Evolutionary conservation across 1,140 invertebrate genomes (phyloP), one percentile per base, ranked within the genome.

Genomic region (Papilio dardanus): DNA sequence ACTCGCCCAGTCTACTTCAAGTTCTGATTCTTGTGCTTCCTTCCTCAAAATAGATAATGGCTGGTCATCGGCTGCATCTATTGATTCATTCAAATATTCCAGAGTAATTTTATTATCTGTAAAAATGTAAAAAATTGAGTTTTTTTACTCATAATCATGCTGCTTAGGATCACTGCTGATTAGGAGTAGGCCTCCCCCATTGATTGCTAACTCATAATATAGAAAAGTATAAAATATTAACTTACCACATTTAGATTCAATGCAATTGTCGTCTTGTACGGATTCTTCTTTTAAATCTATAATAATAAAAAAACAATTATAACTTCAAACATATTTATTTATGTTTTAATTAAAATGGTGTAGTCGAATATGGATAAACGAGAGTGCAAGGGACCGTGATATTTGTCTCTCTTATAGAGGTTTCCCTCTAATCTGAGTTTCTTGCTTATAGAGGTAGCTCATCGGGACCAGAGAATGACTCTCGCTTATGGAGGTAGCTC

Each of bases 41-140:
- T 42, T 75, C 28, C 67, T 77, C 12, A 77, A 35, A 6, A 54
- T 65, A 1, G 79, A 79, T 7, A 81, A 19, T 12, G 79, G 79
- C 21, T 76, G 74, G 40, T 81, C 79, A 58, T 81, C 79, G n/a
- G 69, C 8, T 30, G 76, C 74, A 28, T 71, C 65, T 7, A 40
- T 71, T 28, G 54, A 28, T 2, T 62, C 12, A 21, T 73, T 58
- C 1, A 21, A 54, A 24, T 10, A 14, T 35, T 73, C 46, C 2
- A 73, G 31, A 10, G 73, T 75, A 10, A 30, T 14, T 19, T 74
- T 74, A 16, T 75, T 71, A 21, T 77, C 76, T 77, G 54, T 35
- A 68, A 74, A 2, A 73, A 31, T 24, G 7, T 1, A 71, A 42
- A 42, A 21, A 42, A 5, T 33, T 54, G 28, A 33, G 46, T 30